These are phyloP conservation scores for Periplaneta americana DNA, from an alignment of 1,140 invertebrate genomes.

Conservation along the genomic window DNA sequence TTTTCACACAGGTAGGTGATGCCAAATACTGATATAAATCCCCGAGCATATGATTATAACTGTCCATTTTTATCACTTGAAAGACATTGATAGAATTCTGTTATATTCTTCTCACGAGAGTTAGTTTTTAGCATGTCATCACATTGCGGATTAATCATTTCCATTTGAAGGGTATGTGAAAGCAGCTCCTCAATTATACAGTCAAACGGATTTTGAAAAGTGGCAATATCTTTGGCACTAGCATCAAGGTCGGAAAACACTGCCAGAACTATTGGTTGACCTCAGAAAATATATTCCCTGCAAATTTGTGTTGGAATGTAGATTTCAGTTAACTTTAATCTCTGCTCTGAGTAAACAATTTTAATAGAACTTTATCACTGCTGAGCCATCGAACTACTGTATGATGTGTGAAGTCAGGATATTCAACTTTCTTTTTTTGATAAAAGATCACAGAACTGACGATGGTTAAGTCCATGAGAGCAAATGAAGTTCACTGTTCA, in stretches of 20 bases:
- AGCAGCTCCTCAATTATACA: conserved; percentile 4
- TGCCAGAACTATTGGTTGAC: conserved; percentile 10
- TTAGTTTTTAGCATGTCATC: conserved; percentile 2
- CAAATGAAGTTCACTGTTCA: too few species aligned
- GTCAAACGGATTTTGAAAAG: not conserved
- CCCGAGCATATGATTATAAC: conserved; percentile 10
- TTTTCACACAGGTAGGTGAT: conserved; percentile 10
- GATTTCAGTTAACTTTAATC: conserved; percentile 11
- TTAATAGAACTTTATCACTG: too few species aligned
- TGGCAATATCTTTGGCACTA: not conserved
- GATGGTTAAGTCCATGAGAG: too few species aligned
- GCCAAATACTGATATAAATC: conserved; percentile 14
- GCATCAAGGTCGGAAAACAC: conserved; percentile 1
- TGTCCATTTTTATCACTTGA: conserved; percentile 6
- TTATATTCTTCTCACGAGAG: conserved; percentile 6
- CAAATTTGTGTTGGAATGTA: conserved; percentile 5
- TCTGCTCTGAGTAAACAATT: too few species aligned
- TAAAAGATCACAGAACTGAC: too few species aligned
- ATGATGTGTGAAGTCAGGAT: too few species aligned
- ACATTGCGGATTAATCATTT: conserved; percentile 12
- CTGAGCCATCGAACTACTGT: too few species aligned
- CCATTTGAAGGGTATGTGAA: conserved; percentile 7
- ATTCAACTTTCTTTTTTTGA: too few species aligned
- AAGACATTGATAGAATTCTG: conserved; percentile 16
- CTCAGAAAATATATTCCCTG: conserved; percentile 8